Evolutionary conservation across 1,140 invertebrate species (phyloP).

Genomic region (Tetragnatha versicolor): DNA sequence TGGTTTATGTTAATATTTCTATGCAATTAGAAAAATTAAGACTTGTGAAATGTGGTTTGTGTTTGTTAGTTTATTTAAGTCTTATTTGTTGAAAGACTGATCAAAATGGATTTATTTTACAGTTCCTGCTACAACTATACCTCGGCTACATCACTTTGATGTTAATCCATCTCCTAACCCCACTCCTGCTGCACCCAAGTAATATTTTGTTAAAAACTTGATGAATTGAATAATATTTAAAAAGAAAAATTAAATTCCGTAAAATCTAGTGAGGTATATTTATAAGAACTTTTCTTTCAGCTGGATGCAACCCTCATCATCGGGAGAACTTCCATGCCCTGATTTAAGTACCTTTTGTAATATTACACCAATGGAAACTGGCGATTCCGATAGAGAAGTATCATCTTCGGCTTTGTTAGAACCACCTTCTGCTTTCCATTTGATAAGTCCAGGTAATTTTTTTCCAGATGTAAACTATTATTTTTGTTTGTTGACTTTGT

Average conservation of each 20-base stretch:
- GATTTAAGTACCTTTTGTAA: conserved; percentile 20
- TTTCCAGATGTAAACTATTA: too few relatives aligned
- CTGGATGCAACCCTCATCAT: conserved; percentile 1
- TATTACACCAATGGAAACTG: conserved; percentile 14
- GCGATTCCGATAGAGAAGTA: not conserved
- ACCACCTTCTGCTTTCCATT: not conserved
- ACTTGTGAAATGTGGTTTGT: too few relatives aligned
- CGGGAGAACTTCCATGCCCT: not conserved
- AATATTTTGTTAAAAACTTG: not conserved
- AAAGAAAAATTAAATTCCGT: too few relatives aligned
- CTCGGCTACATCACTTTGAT: conserved; percentile 32
- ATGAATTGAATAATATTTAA: not conserved
- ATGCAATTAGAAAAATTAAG: too few relatives aligned
- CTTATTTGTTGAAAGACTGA: too few relatives aligned
- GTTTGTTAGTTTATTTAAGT: too few relatives aligned
- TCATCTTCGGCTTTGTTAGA: not conserved
- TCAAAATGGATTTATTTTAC: too few relatives aligned
- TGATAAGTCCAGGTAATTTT: conserved; percentile 3
- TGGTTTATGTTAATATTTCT: too few relatives aligned
- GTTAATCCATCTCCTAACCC: not conserved
- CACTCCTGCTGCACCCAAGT: not conserved
- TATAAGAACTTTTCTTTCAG: not conserved
- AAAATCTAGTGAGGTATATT: too few relatives aligned
- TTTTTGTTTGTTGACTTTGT: too few relatives aligned
- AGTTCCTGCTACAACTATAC: not conserved